Evolutionary conservation across 2,888 invertebrate species (phyloP), one percentile per base, ranked within the genome.

Genomic region (Subacronicta megacephala): DNA sequence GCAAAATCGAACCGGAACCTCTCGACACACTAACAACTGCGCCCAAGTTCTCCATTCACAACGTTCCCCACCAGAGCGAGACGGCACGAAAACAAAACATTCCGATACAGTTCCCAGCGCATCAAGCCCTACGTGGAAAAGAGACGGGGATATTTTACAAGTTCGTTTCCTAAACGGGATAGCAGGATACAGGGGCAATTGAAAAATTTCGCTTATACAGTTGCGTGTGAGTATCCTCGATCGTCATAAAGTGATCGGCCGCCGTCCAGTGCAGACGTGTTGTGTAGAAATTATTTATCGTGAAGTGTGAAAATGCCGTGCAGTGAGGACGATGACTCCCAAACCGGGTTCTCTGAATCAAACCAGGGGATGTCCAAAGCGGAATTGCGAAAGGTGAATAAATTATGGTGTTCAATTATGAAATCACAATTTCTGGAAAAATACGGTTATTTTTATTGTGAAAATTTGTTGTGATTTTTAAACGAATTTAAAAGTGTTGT

Each of bases 281-380:
- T 13, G 62, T 70, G 41, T 18, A 9, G 41, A 52, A 38, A 13
- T 46, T 37, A 13, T 46, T 37, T 36, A 46, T 45, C 29, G 69
- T 72, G 50, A 33, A 64, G 67, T 67, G 67, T 17, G 9, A 83
- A 75, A 80, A 96, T 96, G 96, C 95, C 95, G 77, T 95, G 95
- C 76, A 96, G 95, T 88, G 96, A 95, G 67, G 95, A 95, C 82
- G 96, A 94, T 73, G 95, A 95, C 60, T 93, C 94, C 40, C 93
- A 93, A 64, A 89, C 87, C 41, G 93, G 92, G 62, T 94, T 90
- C 64, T 90, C 92, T 33, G 95, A 96, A 63, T 82, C 95, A n/a
- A 87, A 88, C 38, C 89, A 94, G 5, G 95, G 95, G 56, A 92
- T 96, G 95, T 95, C 96, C 0, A 96, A 96, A 81, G 96, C 96